phyloP scores from a whole-genome alignment of 2,797 vertebrate genomes.

The Lateolabrax maculatus region DNA sequence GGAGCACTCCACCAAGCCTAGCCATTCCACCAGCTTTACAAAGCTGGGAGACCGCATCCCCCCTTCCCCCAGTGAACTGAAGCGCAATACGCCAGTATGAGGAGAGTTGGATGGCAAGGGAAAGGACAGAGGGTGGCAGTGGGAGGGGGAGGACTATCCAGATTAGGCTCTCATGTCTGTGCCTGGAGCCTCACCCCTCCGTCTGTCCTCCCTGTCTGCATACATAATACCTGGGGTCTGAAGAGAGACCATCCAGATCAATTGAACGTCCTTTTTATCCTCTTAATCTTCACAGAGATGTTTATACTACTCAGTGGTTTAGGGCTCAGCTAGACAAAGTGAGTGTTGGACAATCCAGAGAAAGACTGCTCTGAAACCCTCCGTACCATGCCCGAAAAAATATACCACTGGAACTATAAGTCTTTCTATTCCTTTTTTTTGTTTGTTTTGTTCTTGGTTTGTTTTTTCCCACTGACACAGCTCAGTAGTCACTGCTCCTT shows the following conservation, averaged over 20 bases:
- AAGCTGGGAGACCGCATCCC: conserved; percentile 74
- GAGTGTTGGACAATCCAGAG: conserved; percentile 57
- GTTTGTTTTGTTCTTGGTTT: conserved; percentile 30
- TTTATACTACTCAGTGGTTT: conserved; percentile 56
- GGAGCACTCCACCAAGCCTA: conserved; percentile 70
- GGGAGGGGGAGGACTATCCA: conserved; percentile 53
- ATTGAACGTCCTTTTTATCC: conserved; percentile 49
- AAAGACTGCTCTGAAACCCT: conserved; percentile 54
- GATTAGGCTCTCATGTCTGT: conserved; percentile 69
- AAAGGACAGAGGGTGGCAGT: conserved; percentile 31
- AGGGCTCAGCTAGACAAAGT: conserved; percentile 40
- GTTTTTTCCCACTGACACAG: conserved; percentile 54
- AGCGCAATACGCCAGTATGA: conserved; percentile 74
- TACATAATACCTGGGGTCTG: conserved; percentile 51
- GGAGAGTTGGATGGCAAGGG: conserved; percentile 17
- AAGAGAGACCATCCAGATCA: conserved; percentile 45
- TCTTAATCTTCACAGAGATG: conserved; percentile 56
- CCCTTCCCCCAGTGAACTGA: conserved; percentile 79
- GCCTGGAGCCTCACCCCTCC: conserved; percentile 57
- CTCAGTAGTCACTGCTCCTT: conserved; percentile 55
- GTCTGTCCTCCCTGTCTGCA: conserved; percentile 37
- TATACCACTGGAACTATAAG: conserved; percentile 31
- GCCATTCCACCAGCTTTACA: conserved; percentile 83
- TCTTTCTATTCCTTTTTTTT: conserved; percentile 53
- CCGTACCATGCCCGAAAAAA: conserved; percentile 40